These are phyloP conservation scores for Diacarnus erythraeanus DNA, from an alignment of 37 sponge, comb jelly and placozoan species.

Conservation along the genomic window DNA sequence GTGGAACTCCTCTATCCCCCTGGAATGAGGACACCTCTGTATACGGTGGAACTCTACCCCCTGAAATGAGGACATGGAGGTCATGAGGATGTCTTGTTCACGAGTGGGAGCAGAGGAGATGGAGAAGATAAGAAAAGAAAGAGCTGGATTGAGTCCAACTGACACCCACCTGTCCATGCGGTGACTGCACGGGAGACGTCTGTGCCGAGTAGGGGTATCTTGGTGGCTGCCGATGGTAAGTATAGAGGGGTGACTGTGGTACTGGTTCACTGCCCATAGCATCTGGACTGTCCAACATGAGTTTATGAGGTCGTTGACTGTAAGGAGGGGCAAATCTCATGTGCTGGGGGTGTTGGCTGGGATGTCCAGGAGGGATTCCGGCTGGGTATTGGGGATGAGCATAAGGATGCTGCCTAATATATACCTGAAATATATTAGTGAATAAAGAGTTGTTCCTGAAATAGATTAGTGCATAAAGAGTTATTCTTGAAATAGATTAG, in stretches of 20 bases:
- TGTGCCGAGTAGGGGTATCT: constrained; percentile 33
- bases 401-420: not conserved
- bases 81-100: not conserved
- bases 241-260: constrained; percentile 13
- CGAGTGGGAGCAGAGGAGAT: not conserved
- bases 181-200: constrained; percentile 30
- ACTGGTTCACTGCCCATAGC: not conserved
- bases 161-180: constrained; percentile 24
- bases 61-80: no score
- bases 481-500: no score
- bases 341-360: not conserved
- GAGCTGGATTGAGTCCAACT: not conserved
- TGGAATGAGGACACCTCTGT: no score
- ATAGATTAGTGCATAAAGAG: no score
- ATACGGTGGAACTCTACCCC: no score
- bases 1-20: no score
- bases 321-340: constrained; percentile 11
- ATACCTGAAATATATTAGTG: not conserved
- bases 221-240: constrained; percentile 36
- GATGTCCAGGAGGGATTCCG: not conserved
- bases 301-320: constrained; percentile 32
- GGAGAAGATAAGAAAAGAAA: not conserved
- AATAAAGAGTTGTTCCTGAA: no score
- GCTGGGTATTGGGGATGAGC: not conserved
- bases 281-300: constrained; percentile 1